Base-by-base conservation (phyloP, 37 sponge, comb jelly and placozoan species). In the Chondrilla cf. caribensis region DNA sequence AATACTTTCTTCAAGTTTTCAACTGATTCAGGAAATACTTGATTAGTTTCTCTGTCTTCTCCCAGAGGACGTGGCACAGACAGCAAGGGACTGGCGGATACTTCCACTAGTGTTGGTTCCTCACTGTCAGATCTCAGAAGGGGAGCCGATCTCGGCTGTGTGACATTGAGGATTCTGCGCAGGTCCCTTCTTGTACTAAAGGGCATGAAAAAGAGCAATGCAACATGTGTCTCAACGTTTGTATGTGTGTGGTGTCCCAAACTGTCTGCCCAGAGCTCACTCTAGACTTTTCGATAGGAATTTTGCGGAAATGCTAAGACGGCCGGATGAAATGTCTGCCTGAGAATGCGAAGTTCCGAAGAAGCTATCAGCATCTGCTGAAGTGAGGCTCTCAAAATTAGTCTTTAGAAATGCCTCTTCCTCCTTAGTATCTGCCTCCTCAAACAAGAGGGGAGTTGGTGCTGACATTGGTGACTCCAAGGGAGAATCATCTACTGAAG, bases 271-370 rank as follows among this genome's bases (percentile, higher is more conserved):
- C n/a, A n/a, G 7, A 1, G 29, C 68, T 67, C 31, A 67, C 68
- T 67, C 68, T 31, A 67, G 32, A 67, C 43, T 64, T 17, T 55
- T 28, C 26, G 54, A 43, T 22, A 82, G 44, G 78, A 78, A 91
- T 51, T 65, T 80, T 9, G 91, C 40, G 33, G 91, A 91, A 47
- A 91, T 91, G 68, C 87, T 87, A 29, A 77, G 81, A 39, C 90
- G 32, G 25, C 58, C 26, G 57, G 36, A n/a, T 4, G 57, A 33
- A 7, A 41, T 31, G 2, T 80, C 33, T 18, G 33, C 54, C 41
- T 36, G 51, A 14, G 55, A 55, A 31, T 40, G 59, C 26, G 75
- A 26, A 25, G 59, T 39, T 32, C 75, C 41, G 21, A 51, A 38
- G 43, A 65, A 40, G 38, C 42, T 60, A 5, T 43, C 78, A 29